Base-by-base conservation (phyloP, 1,140 invertebrate species). In the Heliothis virescens region DNA sequence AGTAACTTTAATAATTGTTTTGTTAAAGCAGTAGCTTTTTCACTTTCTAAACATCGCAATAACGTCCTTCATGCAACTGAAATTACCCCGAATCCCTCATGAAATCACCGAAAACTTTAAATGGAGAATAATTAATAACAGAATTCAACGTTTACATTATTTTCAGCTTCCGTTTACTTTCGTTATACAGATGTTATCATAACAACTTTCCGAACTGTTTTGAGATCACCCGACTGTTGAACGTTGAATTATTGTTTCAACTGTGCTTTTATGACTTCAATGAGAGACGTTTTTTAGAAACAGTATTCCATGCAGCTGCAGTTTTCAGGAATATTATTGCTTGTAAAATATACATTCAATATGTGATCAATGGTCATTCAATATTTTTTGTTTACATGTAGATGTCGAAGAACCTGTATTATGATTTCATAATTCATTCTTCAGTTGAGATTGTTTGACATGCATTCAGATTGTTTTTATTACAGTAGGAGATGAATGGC, bases 161-260 rank as follows among this genome's bases (percentile, higher is more conserved):
- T 50, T 63, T 21, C 48, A 77, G 75, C 82, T 85, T 87, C 83
- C 87, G 81, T 85, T 89, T 81, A 81, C 80, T 81, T 83, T 55
- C 62, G 55, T 82, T 83, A 87, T 83, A 41, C 59, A 80, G 82
- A 88, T 91, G 84, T 89, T 91, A 85, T 89, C 75, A 84, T 85
- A 85, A 87, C 81, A 84, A 86, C 80, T 81, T 82, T 83, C 83
- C 65, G 83, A 85, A 83, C 81, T 86, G 85, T 85, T 89, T 85
- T 89, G 88, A 90, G 82, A 90, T 84, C 71, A 50, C 60, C 67
- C 88, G 85, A 82, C 83, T 87, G 87, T 85, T 85, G 57, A 79
- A 81, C 82, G 81, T 82, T 29, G 21, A 78, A 72, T 72, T 78
- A 79, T 78, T 82, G 67, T 78, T 82, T 73, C 48, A 73, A 63